These are phyloP conservation scores for Halichoeres trimaculatus DNA, from an alignment of 2,113 vertebrate species.

Conservation along the genomic window DNA sequence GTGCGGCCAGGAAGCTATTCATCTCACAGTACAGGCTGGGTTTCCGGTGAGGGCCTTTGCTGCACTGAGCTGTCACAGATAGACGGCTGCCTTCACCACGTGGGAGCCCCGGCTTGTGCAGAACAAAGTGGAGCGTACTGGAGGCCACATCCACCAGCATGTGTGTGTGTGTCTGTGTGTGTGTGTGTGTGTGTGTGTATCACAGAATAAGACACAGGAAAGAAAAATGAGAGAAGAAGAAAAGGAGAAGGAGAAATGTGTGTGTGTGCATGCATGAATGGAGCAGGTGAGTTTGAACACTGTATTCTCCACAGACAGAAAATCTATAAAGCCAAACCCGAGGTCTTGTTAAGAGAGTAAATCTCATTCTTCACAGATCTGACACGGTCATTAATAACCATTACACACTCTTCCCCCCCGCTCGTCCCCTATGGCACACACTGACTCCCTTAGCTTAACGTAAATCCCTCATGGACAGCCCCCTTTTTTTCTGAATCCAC, in stretches of 20 bases:
- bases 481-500: constrained; percentile 47
- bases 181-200: constrained; percentile 27
- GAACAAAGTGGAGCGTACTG: constrained; percentile 61
- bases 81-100: constrained; percentile 69
- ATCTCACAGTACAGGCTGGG: constrained; percentile 69
- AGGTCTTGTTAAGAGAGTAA: constrained; percentile 77
- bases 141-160: constrained; percentile 64
- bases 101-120: constrained; percentile 67
- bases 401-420: constrained; percentile 59
- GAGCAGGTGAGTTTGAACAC: constrained; percentile 68
- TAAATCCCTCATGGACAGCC: constrained; percentile 74
- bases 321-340: constrained; percentile 76
- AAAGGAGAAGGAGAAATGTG: constrained; percentile 15
- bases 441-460: constrained; percentile 69
- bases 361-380: constrained; percentile 79
- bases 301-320: constrained; percentile 75
- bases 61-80: constrained; percentile 68
- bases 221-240: constrained; percentile 25
- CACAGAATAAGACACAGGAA: constrained; percentile 24
- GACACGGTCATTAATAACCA: constrained; percentile 81
- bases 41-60: constrained; percentile 76
- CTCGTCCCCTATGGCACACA: constrained; percentile 61
- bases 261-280: constrained; percentile 28
- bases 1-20: constrained; percentile 77
- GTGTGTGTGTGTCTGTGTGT: not conserved